Percentiles rank a stretch among this genome's conserved stretches.
Evolutionary conservation across 2,797 vertebrate species (phyloP).

Genomic region (Pempheris klunzingeri): DNA sequence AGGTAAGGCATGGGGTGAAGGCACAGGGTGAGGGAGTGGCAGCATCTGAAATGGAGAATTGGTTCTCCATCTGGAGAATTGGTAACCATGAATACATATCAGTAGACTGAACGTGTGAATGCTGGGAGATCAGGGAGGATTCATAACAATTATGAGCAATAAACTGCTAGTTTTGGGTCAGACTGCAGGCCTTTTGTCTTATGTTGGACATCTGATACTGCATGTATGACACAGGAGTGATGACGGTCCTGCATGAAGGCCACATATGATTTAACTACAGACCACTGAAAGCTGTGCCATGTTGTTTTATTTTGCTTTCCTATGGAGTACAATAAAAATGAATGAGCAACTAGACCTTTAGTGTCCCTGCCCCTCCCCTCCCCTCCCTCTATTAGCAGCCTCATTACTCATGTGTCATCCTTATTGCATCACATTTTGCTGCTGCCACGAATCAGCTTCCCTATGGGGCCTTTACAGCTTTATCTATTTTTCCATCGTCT

Average conservation of each 20-base stretch:
- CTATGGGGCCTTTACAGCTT: neutral
- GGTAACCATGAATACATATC: too few relatives aligned
- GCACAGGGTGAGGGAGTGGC: too few relatives aligned
- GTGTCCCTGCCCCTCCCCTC: neutral
- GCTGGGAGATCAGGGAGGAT: too few relatives aligned
- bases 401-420: conserved; percentile 22
- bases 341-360: neutral
- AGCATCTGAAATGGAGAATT: too few relatives aligned
- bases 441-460: neutral
- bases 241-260: neutral
- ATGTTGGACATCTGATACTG: too few relatives aligned
- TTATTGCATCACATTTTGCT: neutral
- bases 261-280: neutral
- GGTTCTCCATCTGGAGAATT: too few relatives aligned
- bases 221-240: too few relatives aligned
- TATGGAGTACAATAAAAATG: neutral
- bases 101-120: too few relatives aligned
- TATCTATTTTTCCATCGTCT: conserved; percentile 10
- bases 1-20: too few relatives aligned
- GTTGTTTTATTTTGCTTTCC: neutral
- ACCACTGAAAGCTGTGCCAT: neutral
- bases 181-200: too few relatives aligned
- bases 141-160: too few relatives aligned
- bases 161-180: too few relatives aligned
- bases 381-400: neutral